Evolutionary conservation across 2,888 invertebrate genomes (phyloP).

Genomic region (Drosophila austrosaltans): DNA sequence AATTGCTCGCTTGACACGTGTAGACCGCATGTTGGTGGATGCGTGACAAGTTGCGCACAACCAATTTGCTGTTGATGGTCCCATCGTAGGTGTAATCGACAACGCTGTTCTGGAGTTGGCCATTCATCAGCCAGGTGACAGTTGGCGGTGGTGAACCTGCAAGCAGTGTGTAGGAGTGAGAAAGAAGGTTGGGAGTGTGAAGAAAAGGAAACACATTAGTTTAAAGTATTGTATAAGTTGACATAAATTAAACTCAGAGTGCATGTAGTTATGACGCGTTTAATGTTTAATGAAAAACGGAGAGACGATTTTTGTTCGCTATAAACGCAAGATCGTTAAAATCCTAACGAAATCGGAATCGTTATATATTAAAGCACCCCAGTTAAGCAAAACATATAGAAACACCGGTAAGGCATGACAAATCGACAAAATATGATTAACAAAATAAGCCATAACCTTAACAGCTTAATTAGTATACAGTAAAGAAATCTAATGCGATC

Average conservation of each 20-base stretch:
- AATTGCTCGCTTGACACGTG: constrained; percentile 91
- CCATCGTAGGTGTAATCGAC: constrained; percentile 83
- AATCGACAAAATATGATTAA: too few relatives aligned
- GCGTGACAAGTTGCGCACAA: constrained; percentile 87
- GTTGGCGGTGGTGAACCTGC: constrained; percentile 89
- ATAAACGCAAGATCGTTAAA: too few relatives aligned
- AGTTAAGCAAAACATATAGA: too few relatives aligned
- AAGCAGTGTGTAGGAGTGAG: neutral
- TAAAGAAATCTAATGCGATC: too few relatives aligned
- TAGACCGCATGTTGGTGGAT: constrained; percentile 89
- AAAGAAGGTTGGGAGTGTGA: neutral
- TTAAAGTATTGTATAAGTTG: constrained; percentile 10
- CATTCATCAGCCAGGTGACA: constrained; percentile 91
- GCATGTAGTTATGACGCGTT: neutral
- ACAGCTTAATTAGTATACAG: too few relatives aligned
- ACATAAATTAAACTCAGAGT: neutral
- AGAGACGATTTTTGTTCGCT: too few relatives aligned
- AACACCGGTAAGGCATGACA: too few relatives aligned
- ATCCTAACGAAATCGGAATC: too few relatives aligned
- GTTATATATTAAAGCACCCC: too few relatives aligned
- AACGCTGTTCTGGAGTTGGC: constrained; percentile 83
- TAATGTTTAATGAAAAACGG: neutral
- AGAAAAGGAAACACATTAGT: neutral
- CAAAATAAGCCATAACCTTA: too few relatives aligned
- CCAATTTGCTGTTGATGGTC: constrained; percentile 86